These are phyloP conservation scores for Gambusia yucatana DNA, from an alignment of 2,797 vertebrate genomes.

Conservation along the genomic window DNA sequence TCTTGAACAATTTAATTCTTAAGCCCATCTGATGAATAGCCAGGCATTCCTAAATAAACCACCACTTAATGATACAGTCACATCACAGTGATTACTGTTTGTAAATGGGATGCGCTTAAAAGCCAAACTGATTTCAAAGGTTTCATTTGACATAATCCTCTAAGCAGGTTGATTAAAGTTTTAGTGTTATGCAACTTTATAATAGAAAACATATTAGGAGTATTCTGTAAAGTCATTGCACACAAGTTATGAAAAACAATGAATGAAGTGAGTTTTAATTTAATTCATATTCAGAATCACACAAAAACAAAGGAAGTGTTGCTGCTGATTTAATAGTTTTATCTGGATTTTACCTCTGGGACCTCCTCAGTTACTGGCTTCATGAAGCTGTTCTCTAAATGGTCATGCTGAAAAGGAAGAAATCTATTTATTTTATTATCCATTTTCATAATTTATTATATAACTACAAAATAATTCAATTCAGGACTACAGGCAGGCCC, in stretches of 20 bases:
- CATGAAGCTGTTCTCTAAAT: not conserved
- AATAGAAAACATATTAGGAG: not conserved
- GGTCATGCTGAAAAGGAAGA: not conserved
- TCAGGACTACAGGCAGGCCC: not conserved
- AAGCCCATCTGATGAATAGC: not conserved
- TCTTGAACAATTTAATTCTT: not conserved
- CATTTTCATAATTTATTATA: not conserved
- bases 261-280: not conserved
- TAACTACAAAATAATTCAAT: constrained; percentile 2
- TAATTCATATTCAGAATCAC: not conserved
- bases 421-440: not conserved
- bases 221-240: not conserved
- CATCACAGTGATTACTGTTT: not conserved
- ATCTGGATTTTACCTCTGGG: not conserved
- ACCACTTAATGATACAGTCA: not conserved
- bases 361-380: not conserved
- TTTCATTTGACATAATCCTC: not conserved
- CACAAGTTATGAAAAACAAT: not conserved
- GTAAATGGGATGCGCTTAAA: not conserved
- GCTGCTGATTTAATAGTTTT: not conserved
- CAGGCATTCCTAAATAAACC: constrained; percentile 1
- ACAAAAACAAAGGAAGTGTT: not conserved
- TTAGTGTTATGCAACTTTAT: not conserved
- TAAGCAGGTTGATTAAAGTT: not conserved
- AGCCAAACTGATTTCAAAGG: not conserved